These are phyloP conservation scores for Laticauda colubrina DNA, from an alignment of 2,113 vertebrate genomes.

Conservation along the genomic window DNA sequence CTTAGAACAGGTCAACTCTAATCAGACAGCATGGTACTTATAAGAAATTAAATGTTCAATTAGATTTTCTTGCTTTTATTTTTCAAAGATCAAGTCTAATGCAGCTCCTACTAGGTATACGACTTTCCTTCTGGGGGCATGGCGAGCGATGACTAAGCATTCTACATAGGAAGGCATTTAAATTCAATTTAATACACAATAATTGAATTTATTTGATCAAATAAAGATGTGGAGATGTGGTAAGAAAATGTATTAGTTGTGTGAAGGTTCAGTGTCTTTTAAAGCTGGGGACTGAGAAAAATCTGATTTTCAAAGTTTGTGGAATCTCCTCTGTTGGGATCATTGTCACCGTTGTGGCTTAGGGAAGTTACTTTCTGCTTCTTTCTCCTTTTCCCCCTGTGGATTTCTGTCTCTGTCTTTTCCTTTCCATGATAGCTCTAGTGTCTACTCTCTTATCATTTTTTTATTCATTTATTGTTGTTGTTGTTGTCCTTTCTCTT, in stretches of 20 bases:
- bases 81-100: slow-evolving; percentile 56
- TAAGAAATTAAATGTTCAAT: slow-evolving; percentile 63
- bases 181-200: neutral
- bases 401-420: neutral
- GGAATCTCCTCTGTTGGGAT: neutral
- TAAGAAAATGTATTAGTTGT: neutral
- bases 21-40: slow-evolving; percentile 62
- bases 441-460: neutral
- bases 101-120: neutral
- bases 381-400: neutral
- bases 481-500: neutral
- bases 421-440: neutral
- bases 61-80: slow-evolving; percentile 51
- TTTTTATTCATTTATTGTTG: neutral
- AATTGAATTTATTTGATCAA: neutral
- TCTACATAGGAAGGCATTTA: neutral
- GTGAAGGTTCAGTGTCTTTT: neutral
- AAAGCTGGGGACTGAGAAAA: neutral
- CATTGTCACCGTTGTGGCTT: neutral
- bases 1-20: slow-evolving; percentile 63
- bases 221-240: neutral
- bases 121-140: neutral
- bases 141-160: neutral
- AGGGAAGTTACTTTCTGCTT: neutral
- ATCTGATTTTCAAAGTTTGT: neutral